These are phyloP conservation scores for Drosophila anomelani DNA, from an alignment of 2,888 invertebrate species.

Conservation along the genomic window DNA sequence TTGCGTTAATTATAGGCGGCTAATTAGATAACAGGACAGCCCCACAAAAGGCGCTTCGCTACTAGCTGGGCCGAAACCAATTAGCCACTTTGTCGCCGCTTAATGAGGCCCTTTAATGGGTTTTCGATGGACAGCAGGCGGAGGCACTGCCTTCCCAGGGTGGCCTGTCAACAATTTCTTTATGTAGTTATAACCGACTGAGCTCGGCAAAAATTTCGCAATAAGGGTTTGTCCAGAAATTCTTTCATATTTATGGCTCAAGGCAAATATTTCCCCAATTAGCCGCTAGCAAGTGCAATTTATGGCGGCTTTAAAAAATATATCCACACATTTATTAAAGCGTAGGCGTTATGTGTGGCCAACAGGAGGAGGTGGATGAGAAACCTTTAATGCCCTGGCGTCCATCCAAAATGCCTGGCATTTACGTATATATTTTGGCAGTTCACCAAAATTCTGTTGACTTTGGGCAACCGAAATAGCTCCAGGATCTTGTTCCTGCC, in stretches of 20 bases:
- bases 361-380: background rate
- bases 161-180: background rate
- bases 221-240: background rate
- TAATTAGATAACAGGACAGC: slow-evolving; percentile 64
- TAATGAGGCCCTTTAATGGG: slow-evolving; percentile 38
- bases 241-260: slow-evolving; percentile 30
- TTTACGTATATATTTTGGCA: slow-evolving; percentile 47
- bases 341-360: slow-evolving; percentile 5
- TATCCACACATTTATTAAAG: slow-evolving; percentile 2
- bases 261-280: slow-evolving; percentile 12
- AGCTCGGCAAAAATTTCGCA: background rate
- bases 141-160: background rate
- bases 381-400: slow-evolving; percentile 3
- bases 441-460: slow-evolving; percentile 34
- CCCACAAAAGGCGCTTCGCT: slow-evolving; percentile 17
- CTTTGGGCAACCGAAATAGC: slow-evolving; percentile 42
- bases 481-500: slow-evolving; percentile 13
- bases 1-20: slow-evolving; percentile 62
- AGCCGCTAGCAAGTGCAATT: background rate
- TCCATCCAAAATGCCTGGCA: slow-evolving; percentile 14
- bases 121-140: slow-evolving; percentile 36
- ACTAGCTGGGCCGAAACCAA: slow-evolving; percentile 35
- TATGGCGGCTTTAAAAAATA: slow-evolving; percentile 23
- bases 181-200: slow-evolving; percentile 16
- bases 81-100: slow-evolving; percentile 46